Evolutionary conservation across 2,797 vertebrate species (phyloP).

Genomic region (Enteromius radiatus): DNA sequence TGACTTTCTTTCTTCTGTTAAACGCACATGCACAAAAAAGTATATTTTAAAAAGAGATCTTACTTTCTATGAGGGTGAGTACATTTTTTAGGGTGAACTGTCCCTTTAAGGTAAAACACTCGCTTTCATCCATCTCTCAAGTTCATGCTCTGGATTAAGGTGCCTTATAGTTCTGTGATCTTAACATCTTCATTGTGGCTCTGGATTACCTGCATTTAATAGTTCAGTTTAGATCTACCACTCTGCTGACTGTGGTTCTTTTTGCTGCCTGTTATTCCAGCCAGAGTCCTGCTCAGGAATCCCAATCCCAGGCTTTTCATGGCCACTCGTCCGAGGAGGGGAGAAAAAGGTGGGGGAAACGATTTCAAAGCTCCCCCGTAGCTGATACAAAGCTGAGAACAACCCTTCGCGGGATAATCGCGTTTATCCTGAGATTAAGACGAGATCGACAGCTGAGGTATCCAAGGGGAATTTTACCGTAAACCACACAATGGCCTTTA

Average conservation of each 20-base stretch:
- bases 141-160: not conserved
- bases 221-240: not conserved
- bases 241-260: constrained; percentile 37
- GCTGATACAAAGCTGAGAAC: constrained; percentile 89
- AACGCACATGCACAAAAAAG: not conserved
- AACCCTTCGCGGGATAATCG: constrained; percentile 88
- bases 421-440: constrained; percentile 95
- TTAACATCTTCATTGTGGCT: not conserved
- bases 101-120: constrained; percentile 19
- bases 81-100: not conserved
- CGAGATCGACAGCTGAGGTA: constrained; percentile 85
- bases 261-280: constrained; percentile 43
- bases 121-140: constrained; percentile 5
- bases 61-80: not conserved
- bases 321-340: constrained; percentile 83
- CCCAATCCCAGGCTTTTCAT: constrained; percentile 83
- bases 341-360: constrained; percentile 79
- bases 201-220: not conserved
- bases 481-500: constrained; percentile 73
- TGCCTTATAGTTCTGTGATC: not conserved
- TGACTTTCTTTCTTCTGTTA: not conserved
- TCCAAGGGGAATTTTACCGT: constrained; percentile 63
- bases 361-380: constrained; percentile 87
- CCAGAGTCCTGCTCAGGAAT: constrained; percentile 79
- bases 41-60: not conserved